Evolutionary conservation across 1,140 invertebrate genomes (phyloP).

Genomic region (Drosophila pruinosa): DNA sequence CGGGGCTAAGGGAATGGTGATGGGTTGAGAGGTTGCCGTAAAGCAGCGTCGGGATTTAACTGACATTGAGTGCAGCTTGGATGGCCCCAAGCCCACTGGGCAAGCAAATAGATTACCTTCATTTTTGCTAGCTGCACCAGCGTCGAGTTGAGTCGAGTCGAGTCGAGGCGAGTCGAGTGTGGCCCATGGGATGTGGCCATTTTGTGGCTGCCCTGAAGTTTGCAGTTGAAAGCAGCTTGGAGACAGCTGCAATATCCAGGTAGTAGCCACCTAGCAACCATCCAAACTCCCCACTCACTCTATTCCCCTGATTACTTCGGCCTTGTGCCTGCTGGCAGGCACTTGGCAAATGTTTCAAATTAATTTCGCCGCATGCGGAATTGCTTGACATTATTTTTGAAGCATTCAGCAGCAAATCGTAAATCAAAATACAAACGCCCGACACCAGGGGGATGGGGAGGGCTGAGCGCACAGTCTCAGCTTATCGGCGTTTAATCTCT

Average conservation of each 20-base stretch:
- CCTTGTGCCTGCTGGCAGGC: slow-evolving; percentile 35
- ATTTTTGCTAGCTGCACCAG: slow-evolving; percentile 30
- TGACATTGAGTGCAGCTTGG: slow-evolving; percentile 67
- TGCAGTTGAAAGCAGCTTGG: slow-evolving; percentile 56
- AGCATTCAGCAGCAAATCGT: slow-evolving; percentile 55
- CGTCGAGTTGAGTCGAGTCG: background rate
- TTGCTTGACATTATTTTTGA: slow-evolving; percentile 56
- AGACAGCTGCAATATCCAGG: slow-evolving; percentile 31
- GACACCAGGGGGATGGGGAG: background rate
- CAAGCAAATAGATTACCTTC: slow-evolving; percentile 69
- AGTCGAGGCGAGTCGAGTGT: slow-evolving; percentile 28
- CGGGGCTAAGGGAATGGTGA: background rate
- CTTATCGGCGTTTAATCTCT: slow-evolving; percentile 79
- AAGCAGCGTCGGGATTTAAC: slow-evolving; percentile 75
- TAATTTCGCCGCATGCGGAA: slow-evolving; percentile 74
- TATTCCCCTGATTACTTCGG: background rate
- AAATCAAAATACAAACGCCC: slow-evolving; percentile 65
- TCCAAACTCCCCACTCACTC: background rate
- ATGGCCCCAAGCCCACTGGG: slow-evolving; percentile 16
- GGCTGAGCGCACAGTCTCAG: slow-evolving; percentile 9
- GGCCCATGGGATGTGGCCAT: slow-evolving; percentile 72
- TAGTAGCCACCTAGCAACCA: slow-evolving; percentile 6
- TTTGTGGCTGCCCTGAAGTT: slow-evolving; percentile 67
- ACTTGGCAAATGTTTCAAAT: slow-evolving; percentile 68
- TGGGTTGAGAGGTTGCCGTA: slow-evolving; percentile 52